phyloP scores from a whole-genome alignment of 2,113 vertebrate species.

The Sigmodon hispidus region DNA sequence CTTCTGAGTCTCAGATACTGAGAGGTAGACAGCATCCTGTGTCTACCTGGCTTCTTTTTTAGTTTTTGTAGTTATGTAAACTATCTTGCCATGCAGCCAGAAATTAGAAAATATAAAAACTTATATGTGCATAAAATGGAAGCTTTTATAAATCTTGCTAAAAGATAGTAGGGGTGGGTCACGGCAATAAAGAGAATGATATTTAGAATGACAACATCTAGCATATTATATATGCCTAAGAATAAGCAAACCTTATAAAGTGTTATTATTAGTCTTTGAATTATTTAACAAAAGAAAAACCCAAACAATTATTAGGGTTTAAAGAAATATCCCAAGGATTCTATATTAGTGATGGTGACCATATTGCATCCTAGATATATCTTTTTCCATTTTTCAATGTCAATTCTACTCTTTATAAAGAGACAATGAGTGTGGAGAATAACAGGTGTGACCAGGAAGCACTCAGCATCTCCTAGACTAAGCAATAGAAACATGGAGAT shows the following conservation, averaged over 20 bases:
- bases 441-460: accelerated
- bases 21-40: background rate
- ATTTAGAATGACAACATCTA: background rate
- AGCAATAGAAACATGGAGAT: background rate
- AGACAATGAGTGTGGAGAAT: background rate
- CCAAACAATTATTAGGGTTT: background rate
- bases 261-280: background rate
- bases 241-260: background rate
- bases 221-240: background rate
- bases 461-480: background rate
- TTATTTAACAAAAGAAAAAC: background rate
- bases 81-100: background rate
- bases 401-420: background rate
- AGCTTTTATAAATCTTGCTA: conserved; percentile 65
- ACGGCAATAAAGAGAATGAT: background rate
- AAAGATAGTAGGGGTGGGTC: background rate
- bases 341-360: background rate
- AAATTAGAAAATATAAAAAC: conserved; percentile 18
- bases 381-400: background rate
- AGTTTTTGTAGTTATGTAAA: conserved; percentile 60
- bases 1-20: background rate
- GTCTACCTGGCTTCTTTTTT: conserved; percentile 52
- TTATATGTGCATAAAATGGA: conserved; percentile 11
- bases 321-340: background rate
- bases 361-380: background rate